These are phyloP conservation scores for Ursus arctos DNA, from an alignment of 2,113 vertebrate species.

Conservation along the genomic window DNA sequence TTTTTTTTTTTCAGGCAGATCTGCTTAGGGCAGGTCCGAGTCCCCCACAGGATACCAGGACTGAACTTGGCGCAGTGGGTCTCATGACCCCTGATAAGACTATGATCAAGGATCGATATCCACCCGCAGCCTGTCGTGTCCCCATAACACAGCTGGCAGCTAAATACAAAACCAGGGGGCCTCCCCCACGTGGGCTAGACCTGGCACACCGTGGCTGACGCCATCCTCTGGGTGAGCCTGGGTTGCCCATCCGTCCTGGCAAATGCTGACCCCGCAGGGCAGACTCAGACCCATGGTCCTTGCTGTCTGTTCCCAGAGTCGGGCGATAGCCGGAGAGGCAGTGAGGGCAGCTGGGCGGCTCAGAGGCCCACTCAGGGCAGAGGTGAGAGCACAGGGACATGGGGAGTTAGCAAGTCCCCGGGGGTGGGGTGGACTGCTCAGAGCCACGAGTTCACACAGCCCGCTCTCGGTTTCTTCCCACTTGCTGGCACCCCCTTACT, in stretches of 20 bases:
- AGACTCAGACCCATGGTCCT: background rate
- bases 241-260: background rate
- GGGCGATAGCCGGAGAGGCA: background rate
- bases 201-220: too few relatives aligned
- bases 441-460: background rate
- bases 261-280: background rate
- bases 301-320: background rate
- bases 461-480: background rate
- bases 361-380: accelerated
- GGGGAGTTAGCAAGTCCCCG: background rate
- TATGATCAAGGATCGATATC: background rate
- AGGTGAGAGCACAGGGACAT: background rate
- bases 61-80: background rate
- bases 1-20: background rate
- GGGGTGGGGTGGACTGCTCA: too few relatives aligned
- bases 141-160: background rate
- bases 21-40: background rate
- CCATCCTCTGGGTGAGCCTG: background rate
- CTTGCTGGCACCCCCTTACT: background rate
- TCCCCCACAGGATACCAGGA: background rate
- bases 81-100: background rate
- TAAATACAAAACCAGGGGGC: background rate
- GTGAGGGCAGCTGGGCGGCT: background rate
- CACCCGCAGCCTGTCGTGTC: background rate
- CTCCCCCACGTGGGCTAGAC: background rate